These are phyloP conservation scores for Scaptomyza hsui DNA, from an alignment of 1,140 invertebrate species.

Conservation along the genomic window DNA sequence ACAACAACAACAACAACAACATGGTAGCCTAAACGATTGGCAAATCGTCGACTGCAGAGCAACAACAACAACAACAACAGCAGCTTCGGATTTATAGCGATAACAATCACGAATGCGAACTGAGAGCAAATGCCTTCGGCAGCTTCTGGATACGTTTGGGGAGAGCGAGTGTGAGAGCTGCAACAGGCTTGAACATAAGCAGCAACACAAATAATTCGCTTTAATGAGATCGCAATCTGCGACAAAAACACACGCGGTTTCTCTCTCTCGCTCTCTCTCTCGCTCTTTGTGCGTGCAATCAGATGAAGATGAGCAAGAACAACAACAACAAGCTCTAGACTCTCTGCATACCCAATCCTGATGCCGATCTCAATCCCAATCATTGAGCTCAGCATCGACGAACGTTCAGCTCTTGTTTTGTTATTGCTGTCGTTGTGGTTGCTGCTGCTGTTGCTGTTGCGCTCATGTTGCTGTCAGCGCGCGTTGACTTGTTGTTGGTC, in stretches of 20 bases:
- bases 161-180: slow-evolving; percentile 61
- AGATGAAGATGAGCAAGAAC: slow-evolving; percentile 77
- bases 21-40: slow-evolving; percentile 73
- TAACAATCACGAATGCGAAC: slow-evolving; percentile 68
- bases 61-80: slow-evolving; percentile 36
- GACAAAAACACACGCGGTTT: slow-evolving; percentile 72
- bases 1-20: slow-evolving; percentile 3
- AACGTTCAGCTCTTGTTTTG: slow-evolving; percentile 56
- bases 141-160: slow-evolving; percentile 30
- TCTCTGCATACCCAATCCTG: slow-evolving; percentile 1
- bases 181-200: slow-evolving; percentile 74
- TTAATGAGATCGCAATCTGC: slow-evolving; percentile 82
- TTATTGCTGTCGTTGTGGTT: slow-evolving; percentile 22
- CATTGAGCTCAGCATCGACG: slow-evolving; percentile 51
- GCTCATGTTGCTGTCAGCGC: slow-evolving; percentile 78
- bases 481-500: slow-evolving; percentile 67
- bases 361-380: slow-evolving; percentile 70
- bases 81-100: slow-evolving; percentile 67
- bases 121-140: slow-evolving; percentile 36
- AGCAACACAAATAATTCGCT: slow-evolving; percentile 82
- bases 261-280: slow-evolving; percentile 22
- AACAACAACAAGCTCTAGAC: slow-evolving; percentile 2
- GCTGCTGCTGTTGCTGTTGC: slow-evolving; percentile 61
- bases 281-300: slow-evolving; percentile 48
- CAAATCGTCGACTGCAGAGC: slow-evolving; percentile 60